These are phyloP conservation scores for Pyxicephalus adspersus DNA, from an alignment of 2,113 vertebrate species.

Conservation along the genomic window DNA sequence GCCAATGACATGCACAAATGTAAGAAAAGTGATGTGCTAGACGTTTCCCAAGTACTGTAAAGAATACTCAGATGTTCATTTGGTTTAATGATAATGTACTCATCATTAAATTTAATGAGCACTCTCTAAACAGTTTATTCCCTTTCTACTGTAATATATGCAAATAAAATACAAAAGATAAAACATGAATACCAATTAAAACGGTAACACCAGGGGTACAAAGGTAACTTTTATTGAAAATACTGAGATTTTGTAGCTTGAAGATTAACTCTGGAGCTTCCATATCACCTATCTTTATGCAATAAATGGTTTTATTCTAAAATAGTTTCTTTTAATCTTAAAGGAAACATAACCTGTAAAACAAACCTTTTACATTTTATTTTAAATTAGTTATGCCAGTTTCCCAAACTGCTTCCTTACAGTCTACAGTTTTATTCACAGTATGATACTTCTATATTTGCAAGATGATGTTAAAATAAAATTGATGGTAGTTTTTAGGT, in stretches of 20 bases:
- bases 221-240: constrained; percentile 16
- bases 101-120: constrained; percentile 46
- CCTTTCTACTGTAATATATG: constrained; percentile 35
- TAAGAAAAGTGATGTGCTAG: background rate
- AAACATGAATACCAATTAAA: constrained; percentile 40
- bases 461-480: no score
- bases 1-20: background rate
- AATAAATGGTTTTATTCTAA: background rate
- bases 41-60: constrained; percentile 16
- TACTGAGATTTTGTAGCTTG: background rate
- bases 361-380: no score
- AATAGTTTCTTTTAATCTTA: background rate
- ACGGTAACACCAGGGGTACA: background rate
- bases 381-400: no score
- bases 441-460: no score
- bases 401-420: no score
- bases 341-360: background rate
- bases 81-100: constrained; percentile 31
- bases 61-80: constrained; percentile 17
- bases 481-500: no score
- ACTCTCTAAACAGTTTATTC: constrained; percentile 33
- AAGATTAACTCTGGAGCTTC: background rate
- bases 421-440: no score
- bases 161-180: constrained; percentile 48
- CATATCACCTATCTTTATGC: background rate